Evolutionary conservation across 2,888 invertebrate genomes (phyloP).

Genomic region (Nezara viridula): DNA sequence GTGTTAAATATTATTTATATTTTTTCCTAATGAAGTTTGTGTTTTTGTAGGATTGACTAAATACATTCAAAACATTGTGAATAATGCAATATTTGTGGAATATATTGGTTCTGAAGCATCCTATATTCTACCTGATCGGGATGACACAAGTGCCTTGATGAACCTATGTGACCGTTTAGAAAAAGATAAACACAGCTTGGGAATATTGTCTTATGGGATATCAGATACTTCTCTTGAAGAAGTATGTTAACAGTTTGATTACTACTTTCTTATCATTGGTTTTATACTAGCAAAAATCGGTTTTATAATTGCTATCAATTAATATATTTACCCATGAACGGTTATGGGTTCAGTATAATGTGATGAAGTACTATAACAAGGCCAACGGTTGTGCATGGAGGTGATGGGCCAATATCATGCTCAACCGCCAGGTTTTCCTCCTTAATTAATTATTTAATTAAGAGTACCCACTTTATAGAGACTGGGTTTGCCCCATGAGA

Average conservation of each 20-base stretch:
- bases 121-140: slow-evolving; percentile 67
- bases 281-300: background rate
- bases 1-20: background rate
- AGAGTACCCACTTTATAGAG: too few relatives aligned
- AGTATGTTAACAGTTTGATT: slow-evolving; percentile 67
- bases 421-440: too few relatives aligned
- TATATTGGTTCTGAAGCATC: slow-evolving; percentile 71
- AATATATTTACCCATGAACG: too few relatives aligned
- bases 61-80: slow-evolving; percentile 68
- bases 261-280: background rate
- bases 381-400: too few relatives aligned
- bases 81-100: slow-evolving; percentile 69
- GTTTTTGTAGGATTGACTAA: slow-evolving; percentile 65
- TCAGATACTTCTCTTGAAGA: slow-evolving; percentile 76
- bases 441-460: too few relatives aligned
- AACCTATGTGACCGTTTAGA: slow-evolving; percentile 69
- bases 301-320: too few relatives aligned
- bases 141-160: slow-evolving; percentile 66
- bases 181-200: slow-evolving; percentile 67
- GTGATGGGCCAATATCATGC: too few relatives aligned
- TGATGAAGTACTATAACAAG: too few relatives aligned
- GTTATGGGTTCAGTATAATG: too few relatives aligned
- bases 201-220: slow-evolving; percentile 73
- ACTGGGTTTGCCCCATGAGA: too few relatives aligned
- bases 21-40: background rate